Conservation (phyloP, 2,888 invertebrate species). For the Thalpophila matura region DNA sequence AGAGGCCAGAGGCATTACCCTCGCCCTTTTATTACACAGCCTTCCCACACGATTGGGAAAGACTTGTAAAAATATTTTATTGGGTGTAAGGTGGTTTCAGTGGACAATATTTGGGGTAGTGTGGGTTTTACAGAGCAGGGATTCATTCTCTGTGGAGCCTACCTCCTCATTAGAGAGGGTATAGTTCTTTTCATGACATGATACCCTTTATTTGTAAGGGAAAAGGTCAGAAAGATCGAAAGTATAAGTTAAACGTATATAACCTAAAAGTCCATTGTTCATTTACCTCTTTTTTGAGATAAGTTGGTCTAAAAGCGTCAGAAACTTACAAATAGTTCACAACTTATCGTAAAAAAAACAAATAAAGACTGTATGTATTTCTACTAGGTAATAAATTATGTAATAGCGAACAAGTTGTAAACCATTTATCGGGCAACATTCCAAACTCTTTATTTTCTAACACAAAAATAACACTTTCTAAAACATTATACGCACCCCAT, state of each 20-base stretch:
- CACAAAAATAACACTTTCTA: not conserved
- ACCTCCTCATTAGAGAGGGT: constrained; percentile 13
- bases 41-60: constrained; percentile 63
- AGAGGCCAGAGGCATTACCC: constrained; percentile 63
- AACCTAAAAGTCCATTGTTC: too few species aligned
- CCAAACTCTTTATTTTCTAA: not conserved
- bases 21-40: constrained; percentile 63
- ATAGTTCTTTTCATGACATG: not conserved
- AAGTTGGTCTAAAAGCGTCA: too few species aligned
- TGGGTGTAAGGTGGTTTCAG: constrained; percentile 47
- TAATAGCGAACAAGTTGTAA: not conserved
- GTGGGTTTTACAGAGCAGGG: not conserved
- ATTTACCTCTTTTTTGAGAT: too few species aligned
- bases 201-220: not conserved
- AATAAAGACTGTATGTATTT: too few species aligned
- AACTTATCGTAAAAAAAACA: too few species aligned
- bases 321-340: too few species aligned
- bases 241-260: too few species aligned
- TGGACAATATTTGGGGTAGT: constrained; percentile 44
- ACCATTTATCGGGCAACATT: not conserved
- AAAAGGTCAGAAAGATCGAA: not conserved
- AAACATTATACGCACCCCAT: not conserved
- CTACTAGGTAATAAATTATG: not conserved
- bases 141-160: not conserved
- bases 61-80: constrained; percentile 74